Conservation (phyloP, 1,140 invertebrate species). For the Dysdera silvatica region DNA sequence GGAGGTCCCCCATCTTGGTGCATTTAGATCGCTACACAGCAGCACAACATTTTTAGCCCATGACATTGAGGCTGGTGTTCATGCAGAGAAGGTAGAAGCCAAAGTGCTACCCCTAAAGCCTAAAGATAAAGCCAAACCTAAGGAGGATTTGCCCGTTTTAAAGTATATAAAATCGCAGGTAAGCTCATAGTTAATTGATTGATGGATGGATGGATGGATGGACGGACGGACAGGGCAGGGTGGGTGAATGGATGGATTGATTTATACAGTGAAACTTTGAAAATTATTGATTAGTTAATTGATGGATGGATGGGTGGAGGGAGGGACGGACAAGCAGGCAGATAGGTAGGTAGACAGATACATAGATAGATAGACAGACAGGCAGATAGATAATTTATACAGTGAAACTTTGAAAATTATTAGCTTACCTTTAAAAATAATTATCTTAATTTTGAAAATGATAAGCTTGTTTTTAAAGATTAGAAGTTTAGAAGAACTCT, state of each 20-base stretch:
- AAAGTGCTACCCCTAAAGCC: not conserved
- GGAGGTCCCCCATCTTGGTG: slow-evolving; percentile 27
- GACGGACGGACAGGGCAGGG: too few species aligned
- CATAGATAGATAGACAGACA: too few species aligned
- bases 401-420: not conserved
- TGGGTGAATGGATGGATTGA: too few species aligned
- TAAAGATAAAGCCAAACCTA: slow-evolving; percentile 49
- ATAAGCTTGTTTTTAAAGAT: not conserved
- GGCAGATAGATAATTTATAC: not conserved
- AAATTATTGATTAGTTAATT: too few species aligned
- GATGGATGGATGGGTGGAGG: too few species aligned
- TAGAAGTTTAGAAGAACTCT: not conserved
- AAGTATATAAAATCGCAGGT: slow-evolving; percentile 76
- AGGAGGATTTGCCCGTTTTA: slow-evolving; percentile 60
- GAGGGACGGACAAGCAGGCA: too few species aligned
- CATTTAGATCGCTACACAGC: slow-evolving; percentile 34
- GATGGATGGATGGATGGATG: too few species aligned
- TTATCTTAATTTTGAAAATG: not conserved
- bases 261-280: too few species aligned
- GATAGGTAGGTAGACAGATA: too few species aligned
- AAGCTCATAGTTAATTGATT: too few species aligned
- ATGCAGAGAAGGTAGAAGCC: slow-evolving; percentile 6
- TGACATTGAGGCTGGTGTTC: slow-evolving; percentile 34
- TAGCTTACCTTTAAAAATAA: not conserved
- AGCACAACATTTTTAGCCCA: slow-evolving; percentile 35